Evolutionary conservation across 2,113 vertebrate genomes (phyloP), one percentile per base, ranked within the genome.

Genomic region (Poecile atricapillus): DNA sequence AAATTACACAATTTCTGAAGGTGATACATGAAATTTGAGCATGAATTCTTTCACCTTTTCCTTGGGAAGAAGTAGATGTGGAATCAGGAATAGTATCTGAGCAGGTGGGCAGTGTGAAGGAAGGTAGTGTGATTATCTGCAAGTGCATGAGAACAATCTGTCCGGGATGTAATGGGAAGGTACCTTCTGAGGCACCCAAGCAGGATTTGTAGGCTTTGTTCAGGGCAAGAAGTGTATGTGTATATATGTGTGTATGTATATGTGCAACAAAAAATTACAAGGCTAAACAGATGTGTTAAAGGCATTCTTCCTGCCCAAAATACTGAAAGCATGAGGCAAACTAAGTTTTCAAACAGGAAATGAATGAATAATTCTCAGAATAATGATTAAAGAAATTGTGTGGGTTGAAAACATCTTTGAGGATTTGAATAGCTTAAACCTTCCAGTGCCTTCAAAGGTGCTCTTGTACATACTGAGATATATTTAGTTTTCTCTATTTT

Each of bases 401-500:
- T 97, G 94, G 94, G 95, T 83, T 96, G 87, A 90, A 96, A 95
- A 97, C 77, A 78, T 88, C 94, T 97, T 97, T 97, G 94, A 96
- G 96, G 94, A 95, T 92, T 87, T 94, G 86, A 97, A 97, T 96
- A 95, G 93, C 94, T 97, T 97, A 96, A 97, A 90, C 84, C 64
- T 96, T 91, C 59, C 90, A 85, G 63, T 91, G 83, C 82, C 96
- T 98, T 97, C 97, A 97, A 97, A 97, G 97, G 93, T 95, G 94
- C 73, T 95, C 65, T 94, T 11, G 1, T 64, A 93, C 94, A 92
- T 90, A 89, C 90, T 95, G 11, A 5, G 93, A 94, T 97, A 97
- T 96, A 97, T 97, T 97, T 98, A 97, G 97, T 75, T 96, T 94
- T 68, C 70, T 75, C 37, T 89, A 25, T 83, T 96, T 94, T 75